These are phyloP conservation scores for Phthorimaea operculella DNA, from an alignment of 1,140 invertebrate genomes.

Conservation along the genomic window DNA sequence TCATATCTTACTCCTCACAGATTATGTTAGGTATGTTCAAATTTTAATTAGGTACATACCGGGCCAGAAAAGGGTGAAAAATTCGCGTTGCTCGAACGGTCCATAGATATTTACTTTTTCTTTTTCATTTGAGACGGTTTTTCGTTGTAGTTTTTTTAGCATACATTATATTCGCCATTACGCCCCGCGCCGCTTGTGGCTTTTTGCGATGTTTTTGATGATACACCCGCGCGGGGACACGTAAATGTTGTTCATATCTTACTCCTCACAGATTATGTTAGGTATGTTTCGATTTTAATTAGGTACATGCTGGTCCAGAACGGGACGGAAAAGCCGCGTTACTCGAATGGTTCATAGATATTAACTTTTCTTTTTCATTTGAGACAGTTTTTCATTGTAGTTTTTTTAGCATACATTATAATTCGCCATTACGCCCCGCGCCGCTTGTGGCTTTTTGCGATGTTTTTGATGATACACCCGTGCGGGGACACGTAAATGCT, in stretches of 20 bases:
- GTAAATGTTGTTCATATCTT: conserved; percentile 18
- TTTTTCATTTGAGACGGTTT: too few relatives aligned
- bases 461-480: conserved; percentile 44
- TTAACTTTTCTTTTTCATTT: too few relatives aligned
- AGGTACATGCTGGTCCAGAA: too few relatives aligned
- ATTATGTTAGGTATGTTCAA: conserved; percentile 2
- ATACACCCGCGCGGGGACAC: conserved; percentile 28
- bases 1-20: conserved; percentile 18
- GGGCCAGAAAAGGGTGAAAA: too few relatives aligned
- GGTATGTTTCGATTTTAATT: neutral
- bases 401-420: conserved; percentile 68
- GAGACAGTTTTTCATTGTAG: too few relatives aligned
- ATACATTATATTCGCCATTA: conserved; percentile 65
- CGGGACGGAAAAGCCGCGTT: too few relatives aligned
- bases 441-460: conserved; percentile 49
- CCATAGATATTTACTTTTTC: neutral
- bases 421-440: conserved; percentile 55
- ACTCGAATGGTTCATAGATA: too few relatives aligned
- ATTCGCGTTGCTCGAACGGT: neutral
- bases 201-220: conserved; percentile 50
- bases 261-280: conserved; percentile 13
- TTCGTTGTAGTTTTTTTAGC: conserved; percentile 41
- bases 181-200: conserved; percentile 47
- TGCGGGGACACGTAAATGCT: conserved; percentile 21
- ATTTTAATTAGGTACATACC: neutral